These are phyloP conservation scores for Callimorpha dominula DNA, from an alignment of 2,888 invertebrate genomes.

Conservation along the genomic window DNA sequence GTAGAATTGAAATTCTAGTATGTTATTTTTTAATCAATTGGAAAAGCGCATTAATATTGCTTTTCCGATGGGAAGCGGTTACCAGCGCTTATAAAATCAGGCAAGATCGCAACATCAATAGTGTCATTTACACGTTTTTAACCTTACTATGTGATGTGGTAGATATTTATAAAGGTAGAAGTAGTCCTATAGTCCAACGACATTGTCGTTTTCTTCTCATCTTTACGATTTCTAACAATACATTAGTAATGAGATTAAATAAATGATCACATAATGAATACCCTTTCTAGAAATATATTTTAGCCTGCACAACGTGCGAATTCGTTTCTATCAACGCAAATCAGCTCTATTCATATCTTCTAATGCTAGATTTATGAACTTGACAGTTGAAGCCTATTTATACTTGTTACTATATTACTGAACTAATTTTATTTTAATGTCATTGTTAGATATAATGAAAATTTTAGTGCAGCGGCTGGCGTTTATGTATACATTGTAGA, in stretches of 20 bases:
- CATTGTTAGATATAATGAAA: too few species aligned
- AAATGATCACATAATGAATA: slow-evolving; percentile 4
- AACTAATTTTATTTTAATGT: slow-evolving; percentile 1
- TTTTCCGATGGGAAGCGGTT: too few species aligned
- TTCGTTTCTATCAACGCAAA: slow-evolving; percentile 47
- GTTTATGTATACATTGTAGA: too few species aligned
- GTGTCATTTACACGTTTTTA: too few species aligned
- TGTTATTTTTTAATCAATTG: too few species aligned
- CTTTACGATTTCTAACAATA: slow-evolving; percentile 13
- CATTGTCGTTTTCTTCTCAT: background rate
- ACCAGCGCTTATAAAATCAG: too few species aligned
- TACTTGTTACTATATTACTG: background rate
- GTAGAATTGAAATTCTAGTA: too few species aligned
- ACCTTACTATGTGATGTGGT: too few species aligned
- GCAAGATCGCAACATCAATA: too few species aligned
- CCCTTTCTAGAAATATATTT: background rate
- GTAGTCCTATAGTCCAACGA: background rate
- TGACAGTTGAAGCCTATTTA: slow-evolving; percentile 20
- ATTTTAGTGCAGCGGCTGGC: too few species aligned
- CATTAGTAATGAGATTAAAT: slow-evolving; percentile 7
- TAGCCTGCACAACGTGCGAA: slow-evolving; percentile 28
- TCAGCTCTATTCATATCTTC: slow-evolving; percentile 38
- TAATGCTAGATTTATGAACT: slow-evolving; percentile 38
- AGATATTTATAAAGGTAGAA: too few species aligned
- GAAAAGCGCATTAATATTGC: too few species aligned